Percentiles rank a stretch among this genome's conserved stretches.
Evolutionary conservation across 2,888 invertebrate species (phyloP).

Genomic region (Galerucella pusilla): DNA sequence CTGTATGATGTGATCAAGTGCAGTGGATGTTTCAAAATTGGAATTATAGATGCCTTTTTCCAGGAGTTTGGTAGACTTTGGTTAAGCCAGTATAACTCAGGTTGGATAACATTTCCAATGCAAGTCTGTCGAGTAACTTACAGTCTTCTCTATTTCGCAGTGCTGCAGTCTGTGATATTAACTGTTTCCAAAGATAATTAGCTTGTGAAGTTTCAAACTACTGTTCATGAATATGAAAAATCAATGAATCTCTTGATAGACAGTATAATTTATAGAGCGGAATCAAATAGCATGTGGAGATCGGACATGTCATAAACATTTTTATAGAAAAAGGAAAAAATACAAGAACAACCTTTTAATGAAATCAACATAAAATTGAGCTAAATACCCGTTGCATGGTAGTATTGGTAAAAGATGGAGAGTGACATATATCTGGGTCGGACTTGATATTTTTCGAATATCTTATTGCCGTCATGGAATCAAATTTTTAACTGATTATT

Average conservation of each 20-base stretch:
- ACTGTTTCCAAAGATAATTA: background rate
- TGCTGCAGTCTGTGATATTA: too few relatives aligned
- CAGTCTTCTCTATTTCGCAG: too few relatives aligned
- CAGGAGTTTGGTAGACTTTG: too few relatives aligned
- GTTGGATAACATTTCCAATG: too few relatives aligned
- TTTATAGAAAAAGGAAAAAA: slow-evolving; percentile 16
- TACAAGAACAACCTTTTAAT: slow-evolving; percentile 21
- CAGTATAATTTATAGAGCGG: slow-evolving; percentile 5
- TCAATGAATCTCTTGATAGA: background rate
- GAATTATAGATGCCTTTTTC: too few relatives aligned
- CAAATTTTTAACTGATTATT: too few relatives aligned
- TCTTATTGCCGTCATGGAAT: background rate
- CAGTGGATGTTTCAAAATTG: too few relatives aligned
- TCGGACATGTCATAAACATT: slow-evolving; percentile 10
- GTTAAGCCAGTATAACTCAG: too few relatives aligned
- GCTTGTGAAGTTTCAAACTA: background rate
- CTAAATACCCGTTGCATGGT: slow-evolving; percentile 9
- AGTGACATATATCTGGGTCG: slow-evolving; percentile 13
- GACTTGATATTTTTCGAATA: background rate
- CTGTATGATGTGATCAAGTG: too few relatives aligned
- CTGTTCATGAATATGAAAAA: background rate
- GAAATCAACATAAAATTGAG: slow-evolving; percentile 27
- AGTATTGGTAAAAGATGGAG: slow-evolving; percentile 2
- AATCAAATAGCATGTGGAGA: slow-evolving; percentile 7
- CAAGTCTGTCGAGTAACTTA: too few relatives aligned